phyloP scores from a whole-genome alignment of 2,888 invertebrate species.

The Gymnoscelis rufifasciata region DNA sequence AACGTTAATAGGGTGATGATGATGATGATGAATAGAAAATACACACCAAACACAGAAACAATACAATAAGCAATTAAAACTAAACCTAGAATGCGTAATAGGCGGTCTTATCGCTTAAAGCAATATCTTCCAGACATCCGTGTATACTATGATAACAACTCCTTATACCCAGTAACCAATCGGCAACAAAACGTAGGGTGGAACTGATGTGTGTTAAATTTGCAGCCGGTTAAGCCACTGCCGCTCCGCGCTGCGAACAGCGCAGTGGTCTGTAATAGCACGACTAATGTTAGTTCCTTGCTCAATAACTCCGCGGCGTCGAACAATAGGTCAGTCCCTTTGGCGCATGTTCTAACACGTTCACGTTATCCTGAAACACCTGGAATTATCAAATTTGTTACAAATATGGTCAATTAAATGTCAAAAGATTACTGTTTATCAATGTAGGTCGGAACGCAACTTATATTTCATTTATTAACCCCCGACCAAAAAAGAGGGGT shows the following conservation, averaged over 20 bases:
- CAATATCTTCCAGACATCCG: not conserved
- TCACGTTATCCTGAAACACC: slow-evolving; percentile 8
- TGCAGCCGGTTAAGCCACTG: slow-evolving; percentile 91
- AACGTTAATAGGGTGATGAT: no score
- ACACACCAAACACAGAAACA: no score
- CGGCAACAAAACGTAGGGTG: slow-evolving; percentile 11
- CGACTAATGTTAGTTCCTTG: slow-evolving; percentile 79
- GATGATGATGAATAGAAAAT: no score
- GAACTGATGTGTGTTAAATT: slow-evolving; percentile 49
- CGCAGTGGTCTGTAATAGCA: slow-evolving; percentile 64
- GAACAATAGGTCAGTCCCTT: slow-evolving; percentile 71
- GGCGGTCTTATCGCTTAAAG: no score
- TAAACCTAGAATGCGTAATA: no score
- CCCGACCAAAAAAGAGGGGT: no score
- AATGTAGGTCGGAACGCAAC: no score
- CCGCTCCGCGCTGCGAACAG: slow-evolving; percentile 84
- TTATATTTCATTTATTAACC: no score
- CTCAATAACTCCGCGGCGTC: slow-evolving; percentile 77
- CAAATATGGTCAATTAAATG: no score
- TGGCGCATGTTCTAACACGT: slow-evolving; percentile 35
- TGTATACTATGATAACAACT: slow-evolving; percentile 19
- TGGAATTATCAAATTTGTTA: no score
- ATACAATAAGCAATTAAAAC: no score
- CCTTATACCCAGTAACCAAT: slow-evolving; percentile 29
- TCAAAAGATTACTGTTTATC: no score